Conservation (phyloP, 2,113 vertebrate genomes). For the Halichoerus grypus region DNA sequence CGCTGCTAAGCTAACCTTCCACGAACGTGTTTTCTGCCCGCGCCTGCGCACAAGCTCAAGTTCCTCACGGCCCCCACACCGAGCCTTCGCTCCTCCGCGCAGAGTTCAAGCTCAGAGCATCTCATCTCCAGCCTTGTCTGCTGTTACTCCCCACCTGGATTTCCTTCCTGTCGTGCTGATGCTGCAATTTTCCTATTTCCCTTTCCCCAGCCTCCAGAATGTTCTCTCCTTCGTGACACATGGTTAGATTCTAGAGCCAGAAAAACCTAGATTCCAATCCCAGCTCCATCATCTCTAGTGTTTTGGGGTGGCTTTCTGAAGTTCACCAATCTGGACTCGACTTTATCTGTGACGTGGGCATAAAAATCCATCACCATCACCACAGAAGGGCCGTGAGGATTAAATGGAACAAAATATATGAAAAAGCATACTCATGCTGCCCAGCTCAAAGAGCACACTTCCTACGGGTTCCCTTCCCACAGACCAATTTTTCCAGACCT, state of each 20-base stretch:
- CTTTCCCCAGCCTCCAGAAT: not conserved
- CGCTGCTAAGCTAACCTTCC: not conserved
- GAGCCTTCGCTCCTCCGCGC: not conserved
- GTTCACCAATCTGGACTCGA: not conserved
- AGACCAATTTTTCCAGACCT: not conserved
- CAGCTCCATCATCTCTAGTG: not conserved
- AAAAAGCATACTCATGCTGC: not conserved
- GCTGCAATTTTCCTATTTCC: not conserved
- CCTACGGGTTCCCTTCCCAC: not conserved
- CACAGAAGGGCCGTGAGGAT: not conserved
- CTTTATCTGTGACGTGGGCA: not conserved
- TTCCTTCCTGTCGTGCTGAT: not conserved
- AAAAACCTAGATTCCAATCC: not conserved
- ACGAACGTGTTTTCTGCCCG: not conserved
- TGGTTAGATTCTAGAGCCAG: not conserved
- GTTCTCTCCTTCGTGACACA: not conserved
- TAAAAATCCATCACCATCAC: not conserved
- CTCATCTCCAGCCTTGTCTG: not conserved
- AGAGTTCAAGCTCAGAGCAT: not conserved
- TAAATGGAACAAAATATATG: not conserved
- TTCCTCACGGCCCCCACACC: not conserved
- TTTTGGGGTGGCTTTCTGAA: not conserved
- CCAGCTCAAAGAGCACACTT: not conserved
- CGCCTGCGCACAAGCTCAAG: not conserved
- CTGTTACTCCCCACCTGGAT: not conserved